phyloP scores from a whole-genome alignment of 2,113 vertebrate genomes.

The Apteryx mantelli region DNA sequence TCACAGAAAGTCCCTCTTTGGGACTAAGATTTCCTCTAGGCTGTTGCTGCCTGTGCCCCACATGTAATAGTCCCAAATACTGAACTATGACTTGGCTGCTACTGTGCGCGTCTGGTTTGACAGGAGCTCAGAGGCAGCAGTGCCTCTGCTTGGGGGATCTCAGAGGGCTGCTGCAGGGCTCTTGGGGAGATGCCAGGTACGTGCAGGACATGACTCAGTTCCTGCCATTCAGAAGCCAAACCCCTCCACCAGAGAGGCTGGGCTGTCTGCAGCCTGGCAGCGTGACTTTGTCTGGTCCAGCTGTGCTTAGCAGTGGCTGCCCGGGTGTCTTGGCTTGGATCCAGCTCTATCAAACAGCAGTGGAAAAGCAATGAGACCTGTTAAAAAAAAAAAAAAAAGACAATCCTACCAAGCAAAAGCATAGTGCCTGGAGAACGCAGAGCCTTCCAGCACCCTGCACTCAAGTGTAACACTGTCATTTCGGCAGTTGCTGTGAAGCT shows the following conservation, averaged over 20 bases:
- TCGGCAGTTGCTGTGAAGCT: not conserved
- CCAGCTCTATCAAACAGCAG: not conserved
- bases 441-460: not conserved
- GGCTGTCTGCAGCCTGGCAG: not conserved
- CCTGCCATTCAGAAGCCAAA: not conserved
- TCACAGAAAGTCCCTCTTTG: rapidly evolving
- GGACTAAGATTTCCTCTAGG: not conserved
- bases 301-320: not conserved
- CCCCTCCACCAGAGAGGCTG: not conserved
- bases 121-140: not conserved
- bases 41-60: not conserved
- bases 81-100: not conserved
- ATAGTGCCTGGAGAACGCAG: not conserved
- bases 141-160: not conserved
- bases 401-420: not conserved
- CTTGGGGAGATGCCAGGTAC: not conserved
- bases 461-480: rapidly evolving
- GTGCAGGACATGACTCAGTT: slow-evolving; percentile 15
- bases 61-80: rapidly evolving
- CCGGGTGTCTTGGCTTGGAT: not conserved
- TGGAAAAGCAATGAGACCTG: not conserved
- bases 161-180: not conserved
- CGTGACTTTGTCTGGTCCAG: not conserved
- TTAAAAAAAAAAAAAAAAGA: not conserved
- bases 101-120: rapidly evolving